A percentile compares a stretch with the other conserved stretches of the same genome.
Evolutionary conservation across 2,113 vertebrate species (phyloP).

Genomic region (Chrysemys picta): DNA sequence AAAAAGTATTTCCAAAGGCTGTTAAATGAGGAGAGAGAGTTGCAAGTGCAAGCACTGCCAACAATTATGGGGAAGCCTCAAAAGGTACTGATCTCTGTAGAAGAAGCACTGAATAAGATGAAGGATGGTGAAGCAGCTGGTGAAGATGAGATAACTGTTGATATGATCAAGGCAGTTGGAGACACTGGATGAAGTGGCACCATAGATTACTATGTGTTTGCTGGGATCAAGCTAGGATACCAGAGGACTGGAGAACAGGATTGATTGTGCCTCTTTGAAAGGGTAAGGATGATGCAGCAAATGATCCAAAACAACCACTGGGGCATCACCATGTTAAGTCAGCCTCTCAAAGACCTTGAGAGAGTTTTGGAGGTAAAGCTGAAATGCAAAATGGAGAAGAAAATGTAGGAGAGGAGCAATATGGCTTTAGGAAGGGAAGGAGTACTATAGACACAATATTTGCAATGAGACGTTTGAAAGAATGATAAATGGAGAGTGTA

Average conservation of each 20-base stretch:
- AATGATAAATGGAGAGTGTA: background rate
- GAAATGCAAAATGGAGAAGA: background rate
- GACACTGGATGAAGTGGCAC: background rate
- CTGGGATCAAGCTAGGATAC: background rate
- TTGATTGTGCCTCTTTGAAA: background rate
- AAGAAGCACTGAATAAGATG: background rate
- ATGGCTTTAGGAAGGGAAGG: background rate
- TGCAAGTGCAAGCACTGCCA: background rate
- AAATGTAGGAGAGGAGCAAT: background rate
- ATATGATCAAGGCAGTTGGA: background rate
- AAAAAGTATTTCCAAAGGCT: background rate
- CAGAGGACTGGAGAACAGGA: background rate
- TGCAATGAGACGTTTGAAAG: too few relatives aligned
- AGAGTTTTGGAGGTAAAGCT: background rate
- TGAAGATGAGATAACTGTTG: too few relatives aligned
- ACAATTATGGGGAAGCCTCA: background rate
- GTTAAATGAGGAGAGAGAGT: background rate
- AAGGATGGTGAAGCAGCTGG: too few relatives aligned
- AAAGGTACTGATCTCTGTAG: too few relatives aligned
- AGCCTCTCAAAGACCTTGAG: background rate
- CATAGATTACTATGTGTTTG: background rate
- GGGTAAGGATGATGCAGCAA: too few relatives aligned
- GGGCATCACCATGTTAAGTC: too few relatives aligned
- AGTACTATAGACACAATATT: too few relatives aligned
- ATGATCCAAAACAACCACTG: too few relatives aligned